These are phyloP conservation scores for Leptinotarsa peninsularis DNA, from an alignment of 2,888 invertebrate genomes.

Conservation along the genomic window DNA sequence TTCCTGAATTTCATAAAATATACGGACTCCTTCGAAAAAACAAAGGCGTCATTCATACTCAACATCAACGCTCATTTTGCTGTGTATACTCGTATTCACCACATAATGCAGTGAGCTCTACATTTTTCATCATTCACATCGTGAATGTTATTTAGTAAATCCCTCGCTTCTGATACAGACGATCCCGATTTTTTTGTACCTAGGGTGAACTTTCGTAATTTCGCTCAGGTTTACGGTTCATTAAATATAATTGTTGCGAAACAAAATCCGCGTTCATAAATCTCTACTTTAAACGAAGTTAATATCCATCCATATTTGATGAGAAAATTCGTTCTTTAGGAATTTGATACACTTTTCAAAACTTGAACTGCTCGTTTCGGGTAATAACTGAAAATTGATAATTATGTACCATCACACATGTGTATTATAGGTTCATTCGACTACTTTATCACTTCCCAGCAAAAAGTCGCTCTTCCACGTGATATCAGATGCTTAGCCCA, in stretches of 20 bases:
- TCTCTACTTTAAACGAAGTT: neutral
- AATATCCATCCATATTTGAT: neutral
- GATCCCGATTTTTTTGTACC: neutral
- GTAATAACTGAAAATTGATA: too few species aligned
- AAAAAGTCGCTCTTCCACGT: too few species aligned
- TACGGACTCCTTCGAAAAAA: too few species aligned
- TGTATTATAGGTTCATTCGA: too few species aligned
- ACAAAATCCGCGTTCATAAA: slow-evolving; percentile 8
- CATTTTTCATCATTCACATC: slow-evolving; percentile 5
- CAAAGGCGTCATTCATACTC: neutral
- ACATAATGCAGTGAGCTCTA: neutral
- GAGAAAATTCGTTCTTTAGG: neutral
- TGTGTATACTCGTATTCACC: neutral
- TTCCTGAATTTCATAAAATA: too few species aligned
- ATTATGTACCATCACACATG: too few species aligned
- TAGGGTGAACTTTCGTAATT: slow-evolving; percentile 8
- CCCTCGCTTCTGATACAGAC: slow-evolving; percentile 3
- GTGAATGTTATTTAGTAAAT: neutral
- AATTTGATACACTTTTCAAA: neutral
- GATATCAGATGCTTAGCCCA: too few species aligned
- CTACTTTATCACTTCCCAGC: too few species aligned
- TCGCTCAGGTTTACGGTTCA: neutral
- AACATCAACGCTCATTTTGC: neutral
- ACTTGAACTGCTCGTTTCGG: neutral
- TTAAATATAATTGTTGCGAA: slow-evolving; percentile 6